Evolutionary conservation across 2,888 invertebrate species (phyloP), one percentile per base, ranked within the genome.

Genomic region (Fragum whitleyi): DNA sequence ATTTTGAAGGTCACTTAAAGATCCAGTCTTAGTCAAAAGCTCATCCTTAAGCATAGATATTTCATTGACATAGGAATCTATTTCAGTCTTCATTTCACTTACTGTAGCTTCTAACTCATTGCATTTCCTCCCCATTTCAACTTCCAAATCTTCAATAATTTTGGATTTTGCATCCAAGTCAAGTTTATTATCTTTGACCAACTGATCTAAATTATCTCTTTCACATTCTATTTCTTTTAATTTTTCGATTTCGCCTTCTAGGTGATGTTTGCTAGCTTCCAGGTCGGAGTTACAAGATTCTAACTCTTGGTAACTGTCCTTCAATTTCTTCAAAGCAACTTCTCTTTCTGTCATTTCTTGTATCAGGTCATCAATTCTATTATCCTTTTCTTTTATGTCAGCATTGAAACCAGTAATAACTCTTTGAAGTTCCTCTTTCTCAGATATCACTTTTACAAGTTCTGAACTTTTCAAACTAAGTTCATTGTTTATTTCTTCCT

Each of bases 141-240:
- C 36, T n/a, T 62, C 51, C 47, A 61, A 68, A 3, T 69, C 39
- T 16, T 47, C 36, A 47, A 73, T 36, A 7, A n/a, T 61, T 26
- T 59, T 29, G n/a, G 68, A 29, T 7, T 47, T 1, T 21, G 21
- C 32, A 21, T 73, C 51, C 53, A 89, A 55, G 53, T 87, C 87
- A 65, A 79, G 74, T 74, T 86, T 79, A 11, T 47, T 71, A 23
- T 71, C 67, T 47, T 79, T 70, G 16, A 86, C 68, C 11, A 29
- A 26, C 21, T 16, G 14, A 47, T 71, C 36, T 26, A 71, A 21
- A 32, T n/a, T 36, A 26, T 57, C 23, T 21, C 21, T 71, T n/a
- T 57, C 70, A 55, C 16, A 32, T 36, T 71, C 57, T 57, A 53
- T 71, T 21, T 16, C 28, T 23, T 55, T 36, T 0, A 71, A 51